Evolutionary conservation across 2,888 invertebrate genomes (phyloP), one percentile per base, ranked within the genome.

Genomic region (Lasioglossum villosulum): DNA sequence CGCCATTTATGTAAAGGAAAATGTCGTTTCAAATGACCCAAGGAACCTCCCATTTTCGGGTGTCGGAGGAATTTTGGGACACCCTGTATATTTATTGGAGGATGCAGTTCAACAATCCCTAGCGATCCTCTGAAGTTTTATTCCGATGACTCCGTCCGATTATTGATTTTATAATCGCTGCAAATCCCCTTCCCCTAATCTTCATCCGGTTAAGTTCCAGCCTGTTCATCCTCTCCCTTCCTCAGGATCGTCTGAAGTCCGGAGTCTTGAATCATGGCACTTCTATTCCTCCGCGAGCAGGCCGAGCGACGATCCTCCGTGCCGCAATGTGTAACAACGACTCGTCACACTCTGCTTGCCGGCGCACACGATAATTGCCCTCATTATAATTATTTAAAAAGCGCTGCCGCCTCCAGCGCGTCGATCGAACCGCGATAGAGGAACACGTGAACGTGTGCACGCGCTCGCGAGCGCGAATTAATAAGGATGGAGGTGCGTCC

Each of bases 351-450:
- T 94, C 94, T 94, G 94, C 94, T 94, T 94, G 93, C 86, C 92
- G 90, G 93, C 93, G 94, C 94, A 93, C 94, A 94, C 93, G 94
- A 94, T 94, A 94, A 94, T 94, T 94, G 93, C 93, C 89, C 93
- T 94, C 94, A 94, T 94, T 94, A 94, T 93, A 92, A 93, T 94
- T 94, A 94, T 94, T 94, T 93, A 92, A 93, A 94, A 94, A 93
- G 91, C 91, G 84, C 89, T 80, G 88, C 88, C 86, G 84, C 86
- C 86, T 80, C 75, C 88, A 81, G 82, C 80, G 75, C 80, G 80
- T 82, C 88, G 90, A 91, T 90, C 80, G 78, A 84, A 80, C 75
- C 78, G 86, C 86, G 90, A 90, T 90, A 91, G 89, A 91, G 87
- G 82, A 86, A 85, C 84, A 85, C 84, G 85, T 80, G 80, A 83